These are phyloP conservation scores for Trogon surrucura DNA, from an alignment of 2,113 vertebrate genomes.

Conservation along the genomic window DNA sequence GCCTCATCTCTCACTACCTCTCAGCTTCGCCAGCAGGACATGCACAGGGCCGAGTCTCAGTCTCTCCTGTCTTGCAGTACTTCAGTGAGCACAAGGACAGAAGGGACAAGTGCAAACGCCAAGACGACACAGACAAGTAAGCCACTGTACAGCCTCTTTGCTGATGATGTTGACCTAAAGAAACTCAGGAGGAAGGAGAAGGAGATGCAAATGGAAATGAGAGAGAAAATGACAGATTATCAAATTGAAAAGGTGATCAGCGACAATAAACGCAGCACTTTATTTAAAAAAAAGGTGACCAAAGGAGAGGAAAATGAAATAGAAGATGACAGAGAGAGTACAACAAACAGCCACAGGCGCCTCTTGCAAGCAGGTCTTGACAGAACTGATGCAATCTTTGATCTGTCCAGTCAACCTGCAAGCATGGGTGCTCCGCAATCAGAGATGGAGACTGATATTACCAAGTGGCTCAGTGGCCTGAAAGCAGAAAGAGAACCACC, in stretches of 20 bases:
- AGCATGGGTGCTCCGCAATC: slow-evolving; percentile 19
- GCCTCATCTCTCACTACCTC: slow-evolving; percentile 70
- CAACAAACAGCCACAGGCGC: slow-evolving; percentile 14
- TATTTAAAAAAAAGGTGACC: slow-evolving; percentile 93
- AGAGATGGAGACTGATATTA: slow-evolving; percentile 75
- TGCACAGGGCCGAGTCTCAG: slow-evolving; percentile 41
- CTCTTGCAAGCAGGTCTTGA: slow-evolving; percentile 53
- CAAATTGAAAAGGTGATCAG: slow-evolving; percentile 89
- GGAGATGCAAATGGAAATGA: slow-evolving; percentile 88
- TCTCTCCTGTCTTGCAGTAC: slow-evolving; percentile 78
- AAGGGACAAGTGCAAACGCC: slow-evolving; percentile 46
- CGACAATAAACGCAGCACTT: slow-evolving; percentile 91
- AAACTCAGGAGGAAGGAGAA: slow-evolving; percentile 88
- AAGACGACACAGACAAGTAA: slow-evolving; percentile 87
- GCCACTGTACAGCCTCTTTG: slow-evolving; percentile 91
- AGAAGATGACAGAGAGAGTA: slow-evolving; percentile 52
- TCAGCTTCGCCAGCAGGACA: slow-evolving; percentile 44
- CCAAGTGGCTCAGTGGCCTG: slow-evolving; percentile 86
- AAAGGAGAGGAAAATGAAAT: slow-evolving; percentile 75
- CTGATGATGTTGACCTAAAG: slow-evolving; percentile 87
- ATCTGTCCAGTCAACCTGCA: slow-evolving; percentile 61
- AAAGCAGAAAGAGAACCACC: slow-evolving; percentile 78
- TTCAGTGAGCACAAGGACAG: slow-evolving; percentile 20
- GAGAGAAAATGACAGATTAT: slow-evolving; percentile 88
- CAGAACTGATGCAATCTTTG: slow-evolving; percentile 51